phyloP scores from a whole-genome alignment of 1,140 invertebrate species.

The Drosophila funebris region DNA sequence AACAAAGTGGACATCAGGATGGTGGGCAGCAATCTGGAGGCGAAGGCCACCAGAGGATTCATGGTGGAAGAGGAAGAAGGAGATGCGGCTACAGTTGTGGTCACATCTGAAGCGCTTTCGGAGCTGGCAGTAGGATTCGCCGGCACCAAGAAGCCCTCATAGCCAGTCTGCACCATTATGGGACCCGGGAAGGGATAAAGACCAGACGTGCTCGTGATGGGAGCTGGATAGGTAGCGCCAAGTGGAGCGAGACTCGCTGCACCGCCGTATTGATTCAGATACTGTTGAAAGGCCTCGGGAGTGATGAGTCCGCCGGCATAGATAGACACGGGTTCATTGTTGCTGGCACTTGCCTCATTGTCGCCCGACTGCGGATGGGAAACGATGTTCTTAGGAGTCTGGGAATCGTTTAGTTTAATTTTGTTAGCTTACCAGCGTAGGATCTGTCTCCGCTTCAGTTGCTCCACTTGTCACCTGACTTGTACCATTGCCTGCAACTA shows the following conservation, averaged over 20 bases:
- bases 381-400: background rate
- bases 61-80: background rate
- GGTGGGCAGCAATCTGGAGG: constrained; percentile 54
- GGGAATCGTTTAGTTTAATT: background rate
- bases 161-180: constrained; percentile 81
- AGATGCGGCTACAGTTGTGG: constrained; percentile 35
- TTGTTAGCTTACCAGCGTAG: constrained; percentile 37
- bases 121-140: constrained; percentile 24
- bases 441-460: constrained; percentile 18
- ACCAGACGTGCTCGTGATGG: constrained; percentile 50
- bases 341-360: constrained; percentile 59
- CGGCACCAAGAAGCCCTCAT: constrained; percentile 81
- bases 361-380: constrained; percentile 37
- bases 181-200: constrained; percentile 66
- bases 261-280: constrained; percentile 73
- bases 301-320: constrained; percentile 68
- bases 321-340: constrained; percentile 63
- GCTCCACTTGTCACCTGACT: constrained; percentile 1
- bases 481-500: constrained; percentile 24
- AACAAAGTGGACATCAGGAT: constrained; percentile 74
- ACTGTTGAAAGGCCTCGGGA: constrained; percentile 80
- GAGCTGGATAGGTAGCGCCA: constrained; percentile 50
- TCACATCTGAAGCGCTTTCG: constrained; percentile 11
- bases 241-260: constrained; percentile 54
- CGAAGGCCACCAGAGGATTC: constrained; percentile 54